Conservation (phyloP, 2,113 vertebrate genomes). For the Dendrocopos noguchii region DNA sequence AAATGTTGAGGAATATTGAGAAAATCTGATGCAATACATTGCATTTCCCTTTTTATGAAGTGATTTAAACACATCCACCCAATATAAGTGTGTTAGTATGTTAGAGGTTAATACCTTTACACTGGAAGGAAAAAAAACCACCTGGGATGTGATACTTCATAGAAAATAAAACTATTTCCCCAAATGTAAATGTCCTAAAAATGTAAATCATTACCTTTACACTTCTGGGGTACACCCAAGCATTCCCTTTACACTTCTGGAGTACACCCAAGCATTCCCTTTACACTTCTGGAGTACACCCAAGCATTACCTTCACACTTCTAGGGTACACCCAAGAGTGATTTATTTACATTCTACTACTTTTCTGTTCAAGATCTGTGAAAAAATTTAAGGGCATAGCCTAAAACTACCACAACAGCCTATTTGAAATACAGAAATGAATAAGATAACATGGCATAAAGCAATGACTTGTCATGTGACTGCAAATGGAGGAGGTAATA, state of each 20-base stretch:
- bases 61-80: not conserved
- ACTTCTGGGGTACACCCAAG: too few species aligned
- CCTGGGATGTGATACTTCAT: not conserved
- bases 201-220: not conserved
- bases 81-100: not conserved
- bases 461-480: not conserved
- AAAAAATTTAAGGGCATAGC: too few species aligned
- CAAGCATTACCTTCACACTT: too few species aligned
- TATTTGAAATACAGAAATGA: not conserved
- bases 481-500: not conserved
- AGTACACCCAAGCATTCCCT: not conserved
- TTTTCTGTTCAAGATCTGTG: too few species aligned
- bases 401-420: too few species aligned
- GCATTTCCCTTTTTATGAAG: not conserved
- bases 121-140: not conserved
- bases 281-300: not conserved
- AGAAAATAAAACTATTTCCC: not conserved
- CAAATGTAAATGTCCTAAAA: not conserved
- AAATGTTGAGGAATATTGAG: not conserved
- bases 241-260: too few species aligned
- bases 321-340: too few species aligned
- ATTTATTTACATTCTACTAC: too few species aligned
- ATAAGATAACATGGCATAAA: not conserved
- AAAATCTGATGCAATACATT: not conserved
- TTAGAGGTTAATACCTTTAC: not conserved